Base-by-base conservation (phyloP, 2,888 invertebrate genomes). In the Hybos culiciformis region DNA sequence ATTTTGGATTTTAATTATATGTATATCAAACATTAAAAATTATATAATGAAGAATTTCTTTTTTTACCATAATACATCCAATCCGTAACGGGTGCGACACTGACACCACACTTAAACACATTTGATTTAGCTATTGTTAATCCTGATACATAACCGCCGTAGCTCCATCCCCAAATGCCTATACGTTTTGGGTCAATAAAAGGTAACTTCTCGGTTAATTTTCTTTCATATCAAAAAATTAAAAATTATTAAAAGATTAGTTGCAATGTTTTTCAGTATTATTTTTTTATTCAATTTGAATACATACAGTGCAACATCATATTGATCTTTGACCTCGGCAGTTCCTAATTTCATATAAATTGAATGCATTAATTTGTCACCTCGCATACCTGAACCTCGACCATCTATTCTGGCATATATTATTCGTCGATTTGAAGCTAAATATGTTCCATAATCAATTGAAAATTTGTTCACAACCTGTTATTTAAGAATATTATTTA, bases 111-210 rank as follows among this genome's bases (percentile, higher is more conserved):
- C 53, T 85, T 81, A 71, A 94, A 94, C 21, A 86, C 77, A 37
- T 73, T 69, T 50, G 92, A 91, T 36, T 75, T 76, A 1, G 88
- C 90, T 47, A 96, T 70, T 3, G 83, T 85, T 70, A 91, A 80
- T 5, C 86, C 85, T 2, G 93, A 78, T 1, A 90, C 86, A 66
- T 90, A 96, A 2, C 96, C 97, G 12, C 97, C 97, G 66, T 96
- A 97, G 54, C 93, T 93, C 96, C 94, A 96, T 42, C 97, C 97
- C 93, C 93, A 96, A 56, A 97, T 92, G 37, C 87, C 93, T 0
- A 88, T 84, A 53, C 82, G 78, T 40, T 75, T 73, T 4, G 70
- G 65, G 67, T 94, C 92, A 46, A 96, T 75, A 67, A 79, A 93
- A 2, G 72, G 61, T 14, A 78, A 68, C 40, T 70, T 71, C 39